Evolutionary conservation across 2,797 vertebrate genomes (phyloP), one percentile per base, ranked within the genome.

Genomic region (Typhlichthys subterraneus): DNA sequence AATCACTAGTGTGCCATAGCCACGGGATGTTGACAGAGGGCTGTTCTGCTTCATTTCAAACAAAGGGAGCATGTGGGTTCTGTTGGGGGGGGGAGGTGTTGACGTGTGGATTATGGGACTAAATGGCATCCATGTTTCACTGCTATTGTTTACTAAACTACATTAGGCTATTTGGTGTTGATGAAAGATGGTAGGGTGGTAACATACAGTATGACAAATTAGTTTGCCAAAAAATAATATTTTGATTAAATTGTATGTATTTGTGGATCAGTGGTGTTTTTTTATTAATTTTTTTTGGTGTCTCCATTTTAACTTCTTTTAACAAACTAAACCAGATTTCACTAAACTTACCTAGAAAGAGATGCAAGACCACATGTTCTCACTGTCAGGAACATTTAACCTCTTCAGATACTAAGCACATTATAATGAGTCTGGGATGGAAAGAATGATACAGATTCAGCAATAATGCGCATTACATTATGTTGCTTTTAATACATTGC

Each of bases 41-140:
- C 60, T 61, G 70, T 70, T 70, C 23, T 56, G 63, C 64, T 72
- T 70, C n/a, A 60, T 61, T 79, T 87, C 70, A 76, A 83, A 88
- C 86, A 89, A 88, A 87, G 80, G 73, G 42, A 77, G 69, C 83
- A 76, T 87, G 84, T 83, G 76, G 72, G 69, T 75, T 56, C 59
- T 73, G 67, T 75, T 65, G 23, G 57, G 48, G 53, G 51, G 66
- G 64, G 65, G 66, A 75, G 78, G 72, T 68, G 59, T 65, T 65
- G 77, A 57, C 50, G 73, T 66, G 71, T 80, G 60, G 63, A 82
- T 84, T 80, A 85, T 66, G 70, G 73, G 72, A 75, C 82, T 76
- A 29, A 73, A 70, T 76, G 78, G 86, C 85, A 85, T 82, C 89
- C 83, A 82, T 82, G 83, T 87, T 89, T 89, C 85, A 87, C 33